Base-by-base conservation (phyloP, 2,113 vertebrate genomes). In the Scomber scombrus region DNA sequence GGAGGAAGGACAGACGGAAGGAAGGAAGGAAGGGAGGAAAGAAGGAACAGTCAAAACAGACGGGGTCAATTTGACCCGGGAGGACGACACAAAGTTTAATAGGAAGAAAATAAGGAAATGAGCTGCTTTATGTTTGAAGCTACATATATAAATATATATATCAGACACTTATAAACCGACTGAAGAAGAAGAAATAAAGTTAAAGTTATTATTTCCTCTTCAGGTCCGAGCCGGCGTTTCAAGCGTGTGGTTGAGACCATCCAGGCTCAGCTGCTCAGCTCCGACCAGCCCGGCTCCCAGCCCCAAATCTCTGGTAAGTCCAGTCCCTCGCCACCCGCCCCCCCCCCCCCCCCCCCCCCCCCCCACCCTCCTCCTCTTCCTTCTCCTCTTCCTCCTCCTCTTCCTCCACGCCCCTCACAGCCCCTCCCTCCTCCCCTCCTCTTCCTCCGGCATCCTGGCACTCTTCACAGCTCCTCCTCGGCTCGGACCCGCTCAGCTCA, bases 211-310 rank as follows among this genome's bases (percentile, higher is more conserved):
- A n/a, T n/a, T n/a, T n/a, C n/a, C n/a, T n/a, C n/a, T n/a, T 45
- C 93, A 99, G 98, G 98, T 94, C 97, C 97, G n/a, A 98, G 98
- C 86, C 96, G 98, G 79, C 97, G 98, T 87, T 99, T 99, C 93
- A 99, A 99, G 94, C 97, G 97, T 70, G 98, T 99, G 86, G 98
- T 98, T 84, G 98, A 99, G 95, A 99, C 97, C 87, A 99, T 99
- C 93, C 98, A 99, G 96, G 94, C 97, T 67, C 98, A 99, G 96
- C 95, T 99, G 89, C 95, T 99, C 92, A 98, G 97, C 93, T 93
- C 97, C 85, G 97, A 98, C 86, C 98, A 98, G 93, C 96, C 98
- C 11, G 95, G 96, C 46, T 94, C 95, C 90, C 97, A 97, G 94
- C 88, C 92, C 0, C 98, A 99, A 91, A 93, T 98, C 89, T 96